These are phyloP conservation scores for Hirtodrosophila duncani DNA, from an alignment of 2,888 invertebrate genomes.

Conservation along the genomic window DNA sequence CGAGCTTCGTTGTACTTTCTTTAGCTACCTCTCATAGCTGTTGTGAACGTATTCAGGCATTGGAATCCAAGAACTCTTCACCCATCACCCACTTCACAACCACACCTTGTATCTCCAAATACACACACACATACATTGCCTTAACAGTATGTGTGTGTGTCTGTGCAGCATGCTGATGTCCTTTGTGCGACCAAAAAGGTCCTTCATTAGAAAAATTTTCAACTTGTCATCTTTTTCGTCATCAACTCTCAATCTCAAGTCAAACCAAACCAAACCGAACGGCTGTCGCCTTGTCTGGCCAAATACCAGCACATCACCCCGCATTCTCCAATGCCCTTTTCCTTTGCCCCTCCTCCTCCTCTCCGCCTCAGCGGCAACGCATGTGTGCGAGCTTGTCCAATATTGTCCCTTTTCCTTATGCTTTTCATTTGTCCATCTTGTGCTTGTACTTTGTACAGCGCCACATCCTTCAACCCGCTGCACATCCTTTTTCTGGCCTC, in stretches of 20 bases:
- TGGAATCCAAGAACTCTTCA: background rate
- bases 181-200: conserved; percentile 63
- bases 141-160: conserved; percentile 17
- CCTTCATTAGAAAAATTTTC: conserved; percentile 74
- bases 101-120: conserved; percentile 3
- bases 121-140: conserved; percentile 4
- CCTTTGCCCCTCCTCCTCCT: background rate
- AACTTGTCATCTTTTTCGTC: conserved; percentile 74
- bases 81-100: no score
- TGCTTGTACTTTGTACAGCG: conserved; percentile 42
- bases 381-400: conserved; percentile 62
- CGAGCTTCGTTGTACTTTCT: no score
- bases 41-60: no score
- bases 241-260: conserved; percentile 71
- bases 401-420: conserved; percentile 71
- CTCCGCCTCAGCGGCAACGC: conserved; percentile 16
- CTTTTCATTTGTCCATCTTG: conserved; percentile 67
- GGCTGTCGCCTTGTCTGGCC: conserved; percentile 60
- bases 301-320: conserved; percentile 64
- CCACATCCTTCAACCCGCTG: conserved; percentile 19
- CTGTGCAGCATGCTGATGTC: conserved; percentile 31
- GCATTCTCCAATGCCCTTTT: conserved; percentile 38
- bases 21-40: no score
- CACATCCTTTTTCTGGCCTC: conserved; percentile 21
- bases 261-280: conserved; percentile 63